phyloP scores from a whole-genome alignment of 2,113 vertebrate genomes.

The Leptosomus discolor region DNA sequence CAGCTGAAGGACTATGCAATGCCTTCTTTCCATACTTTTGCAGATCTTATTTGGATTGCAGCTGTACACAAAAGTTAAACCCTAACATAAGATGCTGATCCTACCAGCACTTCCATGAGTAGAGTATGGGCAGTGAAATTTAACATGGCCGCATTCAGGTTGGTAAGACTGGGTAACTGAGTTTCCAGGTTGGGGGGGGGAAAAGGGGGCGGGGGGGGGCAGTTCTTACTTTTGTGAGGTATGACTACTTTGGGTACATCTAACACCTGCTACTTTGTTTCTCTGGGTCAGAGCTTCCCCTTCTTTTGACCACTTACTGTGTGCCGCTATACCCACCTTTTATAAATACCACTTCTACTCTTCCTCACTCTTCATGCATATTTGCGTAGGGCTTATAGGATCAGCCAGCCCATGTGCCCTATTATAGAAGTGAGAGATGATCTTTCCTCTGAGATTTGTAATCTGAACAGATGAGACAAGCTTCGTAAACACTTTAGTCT shows the following conservation, averaged over 20 bases:
- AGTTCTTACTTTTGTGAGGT: fast-evolving
- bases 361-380: not conserved
- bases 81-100: not conserved
- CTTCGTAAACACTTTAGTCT: not conserved
- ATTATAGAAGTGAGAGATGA: not conserved
- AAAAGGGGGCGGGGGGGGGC: no score
- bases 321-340: not conserved
- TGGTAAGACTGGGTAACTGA: not conserved
- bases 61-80: not conserved
- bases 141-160: not conserved
- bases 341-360: not conserved
- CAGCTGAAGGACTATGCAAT: not conserved
- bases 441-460: not conserved
- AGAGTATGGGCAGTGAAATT: not conserved
- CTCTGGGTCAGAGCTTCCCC: not conserved
- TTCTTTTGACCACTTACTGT: not conserved
- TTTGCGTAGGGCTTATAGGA: not conserved
- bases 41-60: not conserved
- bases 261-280: not conserved
- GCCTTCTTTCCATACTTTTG: not conserved
- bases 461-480: not conserved
- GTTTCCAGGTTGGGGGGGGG: not conserved
- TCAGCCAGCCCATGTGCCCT: not conserved
- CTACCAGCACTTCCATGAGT: not conserved
- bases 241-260: not conserved